Conservation (phyloP, 2,797 vertebrate genomes). For the Microhierax caerulescens region DNA sequence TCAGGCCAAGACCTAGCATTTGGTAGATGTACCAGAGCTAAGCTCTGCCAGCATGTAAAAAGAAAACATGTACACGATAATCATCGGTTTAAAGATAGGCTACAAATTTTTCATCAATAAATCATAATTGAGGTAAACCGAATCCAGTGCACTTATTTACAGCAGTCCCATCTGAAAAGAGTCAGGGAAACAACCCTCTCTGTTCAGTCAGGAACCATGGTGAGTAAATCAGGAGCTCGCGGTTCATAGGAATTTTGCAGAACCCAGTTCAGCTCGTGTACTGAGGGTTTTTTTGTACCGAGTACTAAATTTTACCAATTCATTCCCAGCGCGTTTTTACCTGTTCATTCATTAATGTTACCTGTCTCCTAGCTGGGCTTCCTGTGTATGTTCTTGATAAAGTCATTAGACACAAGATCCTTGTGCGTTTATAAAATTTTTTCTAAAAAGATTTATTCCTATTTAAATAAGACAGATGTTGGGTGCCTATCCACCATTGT, state of each 20-base stretch:
- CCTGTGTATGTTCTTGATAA: not conserved
- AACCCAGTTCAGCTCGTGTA: not conserved
- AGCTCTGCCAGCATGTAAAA: not conserved
- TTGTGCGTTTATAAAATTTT: not conserved
- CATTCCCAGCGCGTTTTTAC: not conserved
- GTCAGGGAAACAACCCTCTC: not conserved
- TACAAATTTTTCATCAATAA: not conserved
- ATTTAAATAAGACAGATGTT: not conserved
- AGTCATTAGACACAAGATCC: not conserved
- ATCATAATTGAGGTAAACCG: not conserved
- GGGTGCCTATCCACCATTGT: not conserved
- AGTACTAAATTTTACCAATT: not conserved
- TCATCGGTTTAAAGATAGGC: not conserved
- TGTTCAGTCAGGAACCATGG: not conserved
- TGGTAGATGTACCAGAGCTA: not conserved
- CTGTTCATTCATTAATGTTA: not conserved
- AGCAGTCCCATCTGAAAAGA: not conserved
- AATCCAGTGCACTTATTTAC: not conserved
- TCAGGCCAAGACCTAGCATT: not conserved
- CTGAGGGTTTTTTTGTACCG: no score
- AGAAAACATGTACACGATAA: not conserved
- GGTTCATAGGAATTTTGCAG: not conserved
- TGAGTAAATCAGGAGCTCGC: not conserved
- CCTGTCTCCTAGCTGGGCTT: not conserved
- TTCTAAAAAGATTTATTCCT: not conserved